Conservation (phyloP, 1,140 invertebrate genomes). For the Drosophila mayri region DNA sequence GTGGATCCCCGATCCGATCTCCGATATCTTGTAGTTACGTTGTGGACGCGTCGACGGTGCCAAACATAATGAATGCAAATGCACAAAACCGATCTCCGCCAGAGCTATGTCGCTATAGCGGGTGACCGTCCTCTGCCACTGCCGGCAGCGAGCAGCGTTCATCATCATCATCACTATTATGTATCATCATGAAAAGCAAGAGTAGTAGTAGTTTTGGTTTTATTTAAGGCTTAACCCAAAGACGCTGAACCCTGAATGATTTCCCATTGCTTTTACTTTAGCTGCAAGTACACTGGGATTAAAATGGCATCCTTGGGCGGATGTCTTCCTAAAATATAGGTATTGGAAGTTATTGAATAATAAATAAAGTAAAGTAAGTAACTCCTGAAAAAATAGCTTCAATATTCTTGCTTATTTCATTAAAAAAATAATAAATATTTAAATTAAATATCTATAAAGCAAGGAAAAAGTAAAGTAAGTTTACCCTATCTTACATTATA, state of each 20-base stretch:
- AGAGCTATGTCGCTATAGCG: conserved; percentile 26
- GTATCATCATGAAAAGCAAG: conserved; percentile 35
- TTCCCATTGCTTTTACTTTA: conserved; percentile 66
- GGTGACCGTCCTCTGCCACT: conserved; percentile 54
- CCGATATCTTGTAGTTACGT: conserved; percentile 39
- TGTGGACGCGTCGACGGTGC: conserved; percentile 75
- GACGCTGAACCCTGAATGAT: conserved; percentile 25
- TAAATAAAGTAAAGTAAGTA: neutral
- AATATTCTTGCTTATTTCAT: neutral
- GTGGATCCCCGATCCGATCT: conserved; percentile 22
- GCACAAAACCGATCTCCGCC: conserved; percentile 70
- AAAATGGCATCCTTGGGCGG: neutral
- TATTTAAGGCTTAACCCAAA: conserved; percentile 33
- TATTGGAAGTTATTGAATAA: neutral
- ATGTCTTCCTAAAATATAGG: too few species aligned
- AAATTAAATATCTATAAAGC: neutral
- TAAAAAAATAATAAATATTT: neutral
- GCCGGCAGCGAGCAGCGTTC: conserved; percentile 28
- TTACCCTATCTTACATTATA: neutral
- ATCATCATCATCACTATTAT: conserved; percentile 32
- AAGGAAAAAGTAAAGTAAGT: neutral
- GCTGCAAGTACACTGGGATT: conserved; percentile 19
- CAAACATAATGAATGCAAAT: conserved; percentile 83
- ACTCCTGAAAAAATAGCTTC: neutral
- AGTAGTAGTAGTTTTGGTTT: conserved; percentile 16